Percentiles rank a stretch among this genome's conserved stretches.
Conservation (phyloP, 2,797 vertebrate species). For the Sebastes diploproa region DNA sequence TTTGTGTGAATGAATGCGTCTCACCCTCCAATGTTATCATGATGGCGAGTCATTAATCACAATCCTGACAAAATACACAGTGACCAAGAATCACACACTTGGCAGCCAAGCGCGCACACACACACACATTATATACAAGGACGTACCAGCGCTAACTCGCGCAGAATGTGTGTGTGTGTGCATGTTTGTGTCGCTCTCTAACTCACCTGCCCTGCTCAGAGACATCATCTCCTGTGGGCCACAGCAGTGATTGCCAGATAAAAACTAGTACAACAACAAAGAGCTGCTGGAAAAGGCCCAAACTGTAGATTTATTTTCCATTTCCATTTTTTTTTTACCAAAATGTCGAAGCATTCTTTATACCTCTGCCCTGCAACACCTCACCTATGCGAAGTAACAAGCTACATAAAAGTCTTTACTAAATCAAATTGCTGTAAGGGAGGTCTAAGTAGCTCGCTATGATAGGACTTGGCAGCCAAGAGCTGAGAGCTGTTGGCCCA, state of each 20-base stretch:
- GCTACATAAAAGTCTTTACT: slow-evolving; percentile 27
- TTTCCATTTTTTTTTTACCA: slow-evolving; percentile 1
- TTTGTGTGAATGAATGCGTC: slow-evolving; percentile 78
- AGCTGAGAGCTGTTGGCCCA: slow-evolving; percentile 50
- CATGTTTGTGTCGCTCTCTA: slow-evolving; percentile 14
- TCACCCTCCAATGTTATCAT: slow-evolving; percentile 80
- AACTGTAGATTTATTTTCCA: slow-evolving; percentile 29
- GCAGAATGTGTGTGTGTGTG: background rate
- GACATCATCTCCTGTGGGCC: slow-evolving; percentile 30
- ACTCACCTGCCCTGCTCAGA: slow-evolving; percentile 50
- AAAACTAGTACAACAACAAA: slow-evolving; percentile 26
- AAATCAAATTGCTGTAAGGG: slow-evolving; percentile 55
- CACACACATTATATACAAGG: slow-evolving; percentile 18
- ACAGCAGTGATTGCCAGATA: slow-evolving; percentile 28
- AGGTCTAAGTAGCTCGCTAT: slow-evolving; percentile 56
- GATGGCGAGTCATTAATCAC: slow-evolving; percentile 84
- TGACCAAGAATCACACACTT: slow-evolving; percentile 62
- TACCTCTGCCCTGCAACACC: background rate
- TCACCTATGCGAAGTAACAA: slow-evolving; percentile 28
- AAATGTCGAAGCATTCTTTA: slow-evolving; percentile 7
- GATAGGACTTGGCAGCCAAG: slow-evolving; percentile 55
- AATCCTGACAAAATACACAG: slow-evolving; percentile 78
- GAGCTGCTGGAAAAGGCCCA: slow-evolving; percentile 34
- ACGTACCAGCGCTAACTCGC: slow-evolving; percentile 7
- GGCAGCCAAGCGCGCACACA: slow-evolving; percentile 38